Percentiles rank a stretch among this genome's conserved stretches.
Conservation (phyloP, 2,888 invertebrate genomes). For the Rotaria socialis region DNA sequence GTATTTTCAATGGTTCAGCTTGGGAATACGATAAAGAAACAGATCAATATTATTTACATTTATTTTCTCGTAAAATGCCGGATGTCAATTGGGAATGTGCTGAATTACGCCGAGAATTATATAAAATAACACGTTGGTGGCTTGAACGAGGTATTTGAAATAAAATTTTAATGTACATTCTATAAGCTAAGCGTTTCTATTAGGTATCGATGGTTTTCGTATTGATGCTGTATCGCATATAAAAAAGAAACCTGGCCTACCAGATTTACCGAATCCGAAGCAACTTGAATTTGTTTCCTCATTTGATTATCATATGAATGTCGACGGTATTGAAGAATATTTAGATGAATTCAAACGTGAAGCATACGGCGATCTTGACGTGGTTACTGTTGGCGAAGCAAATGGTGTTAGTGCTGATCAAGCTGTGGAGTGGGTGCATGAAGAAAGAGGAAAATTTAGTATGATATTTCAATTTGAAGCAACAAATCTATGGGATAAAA, state of each 20-base stretch:
- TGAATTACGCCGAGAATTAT: slow-evolving; percentile 4
- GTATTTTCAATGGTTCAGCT: slow-evolving; percentile 23
- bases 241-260: slow-evolving; percentile 7
- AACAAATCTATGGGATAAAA: slow-evolving; percentile 28
- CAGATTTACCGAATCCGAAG: slow-evolving; percentile 30
- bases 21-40: slow-evolving; percentile 35
- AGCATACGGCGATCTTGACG: not conserved
- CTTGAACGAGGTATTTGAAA: not conserved
- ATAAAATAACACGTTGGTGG: slow-evolving; percentile 27
- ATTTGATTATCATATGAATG: slow-evolving; percentile 36
- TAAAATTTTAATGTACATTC: too few relatives aligned
- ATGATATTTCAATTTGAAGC: slow-evolving; percentile 37
- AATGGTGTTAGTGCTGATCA: slow-evolving; percentile 23
- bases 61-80: slow-evolving; percentile 36
- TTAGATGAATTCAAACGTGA: not conserved
- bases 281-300: slow-evolving; percentile 28
- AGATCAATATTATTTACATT: slow-evolving; percentile 31
- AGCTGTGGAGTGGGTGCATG: not conserved
- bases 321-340: slow-evolving; percentile 22
- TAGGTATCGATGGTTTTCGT: slow-evolving; percentile 32
- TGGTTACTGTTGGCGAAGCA: slow-evolving; percentile 1
- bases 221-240: slow-evolving; percentile 32
- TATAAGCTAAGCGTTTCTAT: not conserved
- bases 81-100: slow-evolving; percentile 33
- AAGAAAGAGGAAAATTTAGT: not conserved